Conservation (phyloP, 2,113 vertebrate genomes). For the Mastomys natalensis region DNA sequence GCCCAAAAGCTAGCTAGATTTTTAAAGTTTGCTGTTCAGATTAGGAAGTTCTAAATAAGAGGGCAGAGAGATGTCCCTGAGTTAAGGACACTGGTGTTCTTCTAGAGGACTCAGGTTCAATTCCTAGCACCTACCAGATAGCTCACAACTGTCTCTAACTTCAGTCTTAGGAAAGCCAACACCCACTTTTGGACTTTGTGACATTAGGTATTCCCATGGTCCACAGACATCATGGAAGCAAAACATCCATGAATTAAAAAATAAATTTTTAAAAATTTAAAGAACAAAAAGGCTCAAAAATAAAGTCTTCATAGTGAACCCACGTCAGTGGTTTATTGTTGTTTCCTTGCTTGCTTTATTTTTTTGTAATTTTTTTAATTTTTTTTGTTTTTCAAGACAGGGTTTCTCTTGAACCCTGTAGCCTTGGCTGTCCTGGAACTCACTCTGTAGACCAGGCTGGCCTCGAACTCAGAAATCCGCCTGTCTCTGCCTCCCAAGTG, state of each 20-base stretch:
- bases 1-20: conserved; percentile 33
- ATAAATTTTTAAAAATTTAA: not conserved
- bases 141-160: not conserved
- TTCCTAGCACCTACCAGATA: too few species aligned
- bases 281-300: not conserved
- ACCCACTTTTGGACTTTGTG: not conserved
- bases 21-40: conserved; percentile 20
- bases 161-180: not conserved
- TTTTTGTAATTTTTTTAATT: not conserved
- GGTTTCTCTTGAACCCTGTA: too few species aligned
- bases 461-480: too few species aligned
- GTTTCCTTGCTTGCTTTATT: not conserved
- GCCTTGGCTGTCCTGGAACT: too few species aligned
- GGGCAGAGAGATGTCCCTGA: not conserved
- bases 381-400: too few species aligned
- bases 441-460: too few species aligned
- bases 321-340: not conserved
- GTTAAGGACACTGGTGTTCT: not conserved
- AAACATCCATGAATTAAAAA: not conserved
- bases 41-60: conserved; percentile 22
- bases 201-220: not conserved
- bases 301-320: conserved; percentile 6
- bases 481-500: too few species aligned
- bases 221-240: not conserved
- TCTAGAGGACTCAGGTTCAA: not conserved